These are phyloP conservation scores for Apis laboriosa DNA, from an alignment of 1,140 invertebrate genomes.

Conservation along the genomic window DNA sequence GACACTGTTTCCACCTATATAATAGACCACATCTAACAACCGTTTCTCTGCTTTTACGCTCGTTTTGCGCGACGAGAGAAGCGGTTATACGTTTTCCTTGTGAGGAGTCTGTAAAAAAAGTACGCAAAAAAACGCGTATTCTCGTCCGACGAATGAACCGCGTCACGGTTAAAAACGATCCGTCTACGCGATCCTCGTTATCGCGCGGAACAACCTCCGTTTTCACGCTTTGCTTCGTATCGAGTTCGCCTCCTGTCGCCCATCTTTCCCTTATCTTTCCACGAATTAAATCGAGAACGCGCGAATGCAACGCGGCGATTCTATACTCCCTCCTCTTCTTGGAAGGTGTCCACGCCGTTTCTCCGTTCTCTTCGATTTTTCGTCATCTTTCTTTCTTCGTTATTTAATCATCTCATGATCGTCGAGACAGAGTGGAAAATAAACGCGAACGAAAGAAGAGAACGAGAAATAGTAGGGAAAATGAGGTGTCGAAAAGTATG, in stretches of 20 bases:
- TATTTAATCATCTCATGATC: neutral
- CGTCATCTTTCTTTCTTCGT: neutral
- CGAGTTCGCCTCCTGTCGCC: slow-evolving; percentile 1
- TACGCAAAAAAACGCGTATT: neutral
- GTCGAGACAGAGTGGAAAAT: neutral
- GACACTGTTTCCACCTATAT: no score
- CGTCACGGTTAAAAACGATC: slow-evolving; percentile 4
- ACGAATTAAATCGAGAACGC: slow-evolving; percentile 18
- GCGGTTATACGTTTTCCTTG: no score
- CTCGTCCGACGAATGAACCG: neutral
- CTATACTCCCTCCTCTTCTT: slow-evolving; percentile 14
- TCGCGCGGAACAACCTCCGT: neutral
- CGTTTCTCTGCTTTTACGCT: no score
- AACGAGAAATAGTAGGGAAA: neutral
- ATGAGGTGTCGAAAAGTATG: no score
- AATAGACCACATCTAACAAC: no score
- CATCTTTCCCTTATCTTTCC: slow-evolving; percentile 30
- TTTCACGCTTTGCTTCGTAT: neutral
- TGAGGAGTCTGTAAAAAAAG: no score
- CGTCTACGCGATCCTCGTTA: slow-evolving; percentile 4
- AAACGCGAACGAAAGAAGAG: neutral
- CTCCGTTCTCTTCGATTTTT: neutral
- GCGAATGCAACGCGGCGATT: slow-evolving; percentile 13
- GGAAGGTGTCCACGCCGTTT: slow-evolving; percentile 15
- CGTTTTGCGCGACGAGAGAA: no score